A percentile compares a stretch with the other conserved stretches of the same genome.
Conservation (phyloP, 2,888 invertebrate species). For the Gari tellinella region DNA sequence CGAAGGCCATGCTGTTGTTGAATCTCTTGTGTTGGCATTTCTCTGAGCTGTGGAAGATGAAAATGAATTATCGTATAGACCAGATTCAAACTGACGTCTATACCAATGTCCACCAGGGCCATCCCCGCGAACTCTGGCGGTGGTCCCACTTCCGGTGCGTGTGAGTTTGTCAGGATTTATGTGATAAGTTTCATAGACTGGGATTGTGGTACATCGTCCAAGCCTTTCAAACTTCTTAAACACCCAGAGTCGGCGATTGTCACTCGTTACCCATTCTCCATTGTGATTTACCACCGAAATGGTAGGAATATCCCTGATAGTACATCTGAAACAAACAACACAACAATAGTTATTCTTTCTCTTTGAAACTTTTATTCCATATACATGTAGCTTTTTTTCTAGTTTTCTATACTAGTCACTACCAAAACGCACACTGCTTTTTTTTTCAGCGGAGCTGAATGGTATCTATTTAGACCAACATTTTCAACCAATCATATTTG, state of each 20-base stretch:
- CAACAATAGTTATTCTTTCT: not conserved
- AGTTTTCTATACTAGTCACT: too few species aligned
- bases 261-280: slow-evolving; percentile 8
- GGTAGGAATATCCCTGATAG: not conserved
- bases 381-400: too few species aligned
- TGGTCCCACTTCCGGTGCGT: not conserved
- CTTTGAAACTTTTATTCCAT: too few species aligned
- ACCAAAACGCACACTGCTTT: too few species aligned
- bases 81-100: too few species aligned
- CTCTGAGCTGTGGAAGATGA: too few species aligned
- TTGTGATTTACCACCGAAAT: slow-evolving; percentile 1
- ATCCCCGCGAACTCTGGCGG: not conserved
- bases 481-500: too few species aligned
- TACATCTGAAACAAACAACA: slow-evolving; percentile 4
- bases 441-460: too few species aligned
- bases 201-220: slow-evolving; percentile 10
- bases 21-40: too few species aligned
- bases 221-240: slow-evolving; percentile 9
- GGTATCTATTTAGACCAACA: too few species aligned
- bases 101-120: slow-evolving; percentile 1
- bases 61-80: too few species aligned
- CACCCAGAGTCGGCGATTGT: slow-evolving; percentile 15
- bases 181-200: not conserved
- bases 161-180: not conserved
- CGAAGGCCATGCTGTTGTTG: too few species aligned